Evolutionary conservation across 2,797 vertebrate species (phyloP).

Genomic region (Myotis planiceps): DNA sequence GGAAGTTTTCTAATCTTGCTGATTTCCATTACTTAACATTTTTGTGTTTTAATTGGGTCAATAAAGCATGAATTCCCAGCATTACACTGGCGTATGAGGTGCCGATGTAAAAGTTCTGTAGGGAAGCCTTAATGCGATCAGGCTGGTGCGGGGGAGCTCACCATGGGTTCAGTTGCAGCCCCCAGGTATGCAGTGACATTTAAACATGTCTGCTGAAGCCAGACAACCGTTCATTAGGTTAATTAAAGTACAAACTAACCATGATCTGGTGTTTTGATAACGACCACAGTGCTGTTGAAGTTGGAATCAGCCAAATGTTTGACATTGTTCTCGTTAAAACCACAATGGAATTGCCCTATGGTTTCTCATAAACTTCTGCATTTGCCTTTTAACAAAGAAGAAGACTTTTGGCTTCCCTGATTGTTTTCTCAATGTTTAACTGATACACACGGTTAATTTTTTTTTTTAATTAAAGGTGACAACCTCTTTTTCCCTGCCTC

Average conservation of each 20-base stretch:
- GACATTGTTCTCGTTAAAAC: slow-evolving; percentile 36
- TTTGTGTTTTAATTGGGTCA: slow-evolving; percentile 68
- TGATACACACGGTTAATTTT: neutral
- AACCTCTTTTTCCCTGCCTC: neutral
- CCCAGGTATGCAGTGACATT: slow-evolving; percentile 52
- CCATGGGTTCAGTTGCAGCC: neutral
- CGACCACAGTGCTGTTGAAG: neutral
- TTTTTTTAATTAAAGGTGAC: neutral
- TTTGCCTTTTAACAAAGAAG: slow-evolving; percentile 56
- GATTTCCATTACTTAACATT: slow-evolving; percentile 51
- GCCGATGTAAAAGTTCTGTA: slow-evolving; percentile 32
- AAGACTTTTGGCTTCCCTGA: neutral
- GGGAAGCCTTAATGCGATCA: slow-evolving; percentile 59
- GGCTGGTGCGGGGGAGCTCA: neutral
- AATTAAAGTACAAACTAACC: slow-evolving; percentile 69
- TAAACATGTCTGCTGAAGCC: slow-evolving; percentile 57
- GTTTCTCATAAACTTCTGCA: slow-evolving; percentile 40
- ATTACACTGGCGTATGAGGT: slow-evolving; percentile 42
- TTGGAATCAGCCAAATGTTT: slow-evolving; percentile 28
- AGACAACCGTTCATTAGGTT: slow-evolving; percentile 64
- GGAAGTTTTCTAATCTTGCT: slow-evolving; percentile 54
- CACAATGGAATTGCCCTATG: neutral
- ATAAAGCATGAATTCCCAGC: slow-evolving; percentile 63
- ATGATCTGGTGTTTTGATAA: slow-evolving; percentile 44
- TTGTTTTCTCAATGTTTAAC: slow-evolving; percentile 34